A percentile compares a stretch with the other conserved stretches of the same genome.
Conservation (phyloP, 2,888 invertebrate genomes). For the Gari tellinella region DNA sequence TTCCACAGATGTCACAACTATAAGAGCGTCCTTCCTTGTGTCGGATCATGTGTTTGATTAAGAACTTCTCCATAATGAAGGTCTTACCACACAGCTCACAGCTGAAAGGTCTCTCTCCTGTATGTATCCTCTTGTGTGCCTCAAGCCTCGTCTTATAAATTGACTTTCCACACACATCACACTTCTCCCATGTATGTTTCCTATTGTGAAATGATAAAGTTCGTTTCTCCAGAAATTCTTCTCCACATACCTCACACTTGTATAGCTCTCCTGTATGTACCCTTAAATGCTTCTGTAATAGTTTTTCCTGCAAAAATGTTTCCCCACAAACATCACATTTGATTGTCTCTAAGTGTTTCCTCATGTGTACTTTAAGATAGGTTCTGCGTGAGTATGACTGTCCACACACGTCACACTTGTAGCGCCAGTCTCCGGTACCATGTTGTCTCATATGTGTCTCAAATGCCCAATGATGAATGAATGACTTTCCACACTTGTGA, state of each 20-base stretch:
- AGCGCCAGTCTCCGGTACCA: no score
- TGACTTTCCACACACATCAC: background rate
- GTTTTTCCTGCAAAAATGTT: conserved; percentile 5
- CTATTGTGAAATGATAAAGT: conserved; percentile 15
- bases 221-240: conserved; percentile 3
- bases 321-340: conserved; percentile 12
- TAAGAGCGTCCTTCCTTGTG: conserved; percentile 12
- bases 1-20: conserved; percentile 16
- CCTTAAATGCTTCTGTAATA: background rate
- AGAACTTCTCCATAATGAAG: background rate
- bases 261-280: conserved; percentile 21
- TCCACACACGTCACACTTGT: background rate
- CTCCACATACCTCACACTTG: conserved; percentile 28
- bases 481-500: no score
- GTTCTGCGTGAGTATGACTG: background rate
- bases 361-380: conserved; percentile 5
- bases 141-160: background rate
- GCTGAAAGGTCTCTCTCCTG: no score
- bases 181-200: conserved; percentile 9
- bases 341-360: conserved; percentile 9
- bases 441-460: no score
- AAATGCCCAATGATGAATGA: no score
- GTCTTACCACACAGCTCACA: conserved; percentile 16
- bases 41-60: conserved; percentile 2
- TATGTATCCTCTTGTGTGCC: conserved; percentile 18